Percentiles rank a stretch among this genome's conserved stretches.
Conservation (phyloP, 2,888 invertebrate species). For the Pyrgus malvae region DNA sequence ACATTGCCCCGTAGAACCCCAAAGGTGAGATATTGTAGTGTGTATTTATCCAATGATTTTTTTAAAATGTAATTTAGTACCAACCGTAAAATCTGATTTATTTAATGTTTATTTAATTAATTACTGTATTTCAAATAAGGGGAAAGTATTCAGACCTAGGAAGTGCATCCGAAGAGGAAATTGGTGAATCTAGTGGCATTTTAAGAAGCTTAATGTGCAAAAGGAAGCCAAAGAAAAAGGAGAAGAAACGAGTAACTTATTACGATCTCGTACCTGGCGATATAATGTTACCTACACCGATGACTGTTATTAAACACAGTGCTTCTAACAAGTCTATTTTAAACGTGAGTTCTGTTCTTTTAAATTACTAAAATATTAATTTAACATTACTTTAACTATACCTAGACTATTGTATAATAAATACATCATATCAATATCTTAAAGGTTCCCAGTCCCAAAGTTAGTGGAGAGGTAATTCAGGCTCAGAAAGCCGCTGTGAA, state of each 20-base stretch:
- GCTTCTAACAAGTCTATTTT: slow-evolving; percentile 61
- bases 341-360: slow-evolving; percentile 47
- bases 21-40: slow-evolving; percentile 34
- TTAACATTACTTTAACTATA: too few species aligned
- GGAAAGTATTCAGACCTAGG: slow-evolving; percentile 37
- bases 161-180: not conserved
- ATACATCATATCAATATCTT: too few species aligned
- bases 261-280: slow-evolving; percentile 55
- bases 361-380: too few species aligned
- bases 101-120: too few species aligned
- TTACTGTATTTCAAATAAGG: too few species aligned
- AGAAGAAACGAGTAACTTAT: slow-evolving; percentile 58
- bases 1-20: slow-evolving; percentile 57
- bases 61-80: not conserved
- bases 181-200: slow-evolving; percentile 34
- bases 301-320: slow-evolving; percentile 55
- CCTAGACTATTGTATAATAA: too few species aligned
- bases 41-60: not conserved
- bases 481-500: slow-evolving; percentile 56
- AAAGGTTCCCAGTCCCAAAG: slow-evolving; percentile 66
- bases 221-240: slow-evolving; percentile 35
- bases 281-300: slow-evolving; percentile 54
- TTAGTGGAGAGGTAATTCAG: slow-evolving; percentile 61
- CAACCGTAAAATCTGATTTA: not conserved
- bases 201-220: slow-evolving; percentile 28